Percentiles rank a stretch among this genome's conserved stretches.
Evolutionary conservation across 2,888 invertebrate species (phyloP).

Genomic region (Cinara cedri): DNA sequence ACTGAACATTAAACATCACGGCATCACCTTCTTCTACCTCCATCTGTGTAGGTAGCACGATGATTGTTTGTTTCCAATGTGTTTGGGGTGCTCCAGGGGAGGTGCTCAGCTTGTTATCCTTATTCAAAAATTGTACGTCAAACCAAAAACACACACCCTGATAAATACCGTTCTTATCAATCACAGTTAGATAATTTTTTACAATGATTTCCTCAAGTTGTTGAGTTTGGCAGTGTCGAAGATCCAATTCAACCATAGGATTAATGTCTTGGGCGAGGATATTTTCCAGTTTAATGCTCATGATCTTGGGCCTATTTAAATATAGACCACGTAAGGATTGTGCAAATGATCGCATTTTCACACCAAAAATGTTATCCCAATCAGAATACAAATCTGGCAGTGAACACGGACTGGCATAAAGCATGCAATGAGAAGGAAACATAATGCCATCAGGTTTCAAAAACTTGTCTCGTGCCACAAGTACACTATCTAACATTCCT

Average conservation of each 20-base stretch:
- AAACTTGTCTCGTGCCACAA: constrained; percentile 81
- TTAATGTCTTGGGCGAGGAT: constrained; percentile 70
- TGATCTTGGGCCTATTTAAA: constrained; percentile 72
- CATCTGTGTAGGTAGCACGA: constrained; percentile 74
- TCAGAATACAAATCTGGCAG: constrained; percentile 72
- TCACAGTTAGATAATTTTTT: constrained; percentile 68
- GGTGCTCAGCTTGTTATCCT: constrained; percentile 66
- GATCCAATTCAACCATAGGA: constrained; percentile 72
- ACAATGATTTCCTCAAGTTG: constrained; percentile 70
- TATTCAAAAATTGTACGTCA: constrained; percentile 73
- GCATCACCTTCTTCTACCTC: constrained; percentile 70
- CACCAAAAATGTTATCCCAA: constrained; percentile 77
- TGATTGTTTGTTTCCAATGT: constrained; percentile 78
- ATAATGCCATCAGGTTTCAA: constrained; percentile 75
- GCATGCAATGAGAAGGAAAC: constrained; percentile 77
- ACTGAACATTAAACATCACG: constrained; percentile 72
- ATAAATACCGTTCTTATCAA: constrained; percentile 67
- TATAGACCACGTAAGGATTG: constrained; percentile 70
- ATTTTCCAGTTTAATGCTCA: constrained; percentile 67
- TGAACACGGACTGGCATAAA: constrained; percentile 70
- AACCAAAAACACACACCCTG: constrained; percentile 79
- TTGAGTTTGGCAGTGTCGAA: constrained; percentile 68
- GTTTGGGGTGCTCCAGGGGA: constrained; percentile 68
- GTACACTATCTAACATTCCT: constrained; percentile 91
- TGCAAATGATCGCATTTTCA: constrained; percentile 73